A percentile compares a stretch with the other conserved stretches of the same genome.
phyloP scores from a whole-genome alignment of 1,140 invertebrate genomes.

The Glossosoma conforme region DNA sequence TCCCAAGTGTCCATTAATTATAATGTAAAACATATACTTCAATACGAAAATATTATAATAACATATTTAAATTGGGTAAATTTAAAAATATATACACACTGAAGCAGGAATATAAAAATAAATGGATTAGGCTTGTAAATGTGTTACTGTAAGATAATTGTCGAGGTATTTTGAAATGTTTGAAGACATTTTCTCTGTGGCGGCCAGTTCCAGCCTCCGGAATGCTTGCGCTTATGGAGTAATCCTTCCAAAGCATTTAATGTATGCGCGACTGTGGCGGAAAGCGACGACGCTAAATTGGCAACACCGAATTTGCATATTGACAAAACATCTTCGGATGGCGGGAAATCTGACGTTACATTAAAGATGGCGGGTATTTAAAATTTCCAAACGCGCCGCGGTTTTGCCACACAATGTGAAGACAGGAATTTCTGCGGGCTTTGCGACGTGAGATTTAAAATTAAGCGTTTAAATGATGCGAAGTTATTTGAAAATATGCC shows the following conservation, averaged over 20 bases:
- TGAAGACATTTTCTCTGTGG: too few species aligned
- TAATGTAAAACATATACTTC: too few species aligned
- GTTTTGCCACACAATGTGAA: background rate
- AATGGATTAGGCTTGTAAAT: too few species aligned
- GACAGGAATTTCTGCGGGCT: too few species aligned
- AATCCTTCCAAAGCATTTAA: slow-evolving; percentile 7
- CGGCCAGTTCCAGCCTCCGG: background rate
- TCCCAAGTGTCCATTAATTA: too few species aligned
- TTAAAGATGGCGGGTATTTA: slow-evolving; percentile 8
- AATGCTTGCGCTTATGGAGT: background rate
- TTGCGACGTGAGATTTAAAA: too few species aligned
- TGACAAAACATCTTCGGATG: slow-evolving; percentile 13
- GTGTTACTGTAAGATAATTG: background rate
- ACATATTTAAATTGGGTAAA: too few species aligned
- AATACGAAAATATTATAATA: too few species aligned
- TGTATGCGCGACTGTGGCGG: slow-evolving; percentile 7
- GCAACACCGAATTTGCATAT: slow-evolving; percentile 16
- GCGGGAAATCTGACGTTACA: slow-evolving; percentile 11
- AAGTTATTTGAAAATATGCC: too few species aligned
- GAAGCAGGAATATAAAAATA: too few species aligned
- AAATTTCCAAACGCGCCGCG: background rate
- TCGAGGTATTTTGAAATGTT: slow-evolving; percentile 1
- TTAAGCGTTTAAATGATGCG: too few species aligned
- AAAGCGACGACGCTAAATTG: slow-evolving; percentile 2
- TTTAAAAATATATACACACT: too few species aligned